Conservation (phyloP, 2,888 invertebrate genomes). For the Drosophila monieri region DNA sequence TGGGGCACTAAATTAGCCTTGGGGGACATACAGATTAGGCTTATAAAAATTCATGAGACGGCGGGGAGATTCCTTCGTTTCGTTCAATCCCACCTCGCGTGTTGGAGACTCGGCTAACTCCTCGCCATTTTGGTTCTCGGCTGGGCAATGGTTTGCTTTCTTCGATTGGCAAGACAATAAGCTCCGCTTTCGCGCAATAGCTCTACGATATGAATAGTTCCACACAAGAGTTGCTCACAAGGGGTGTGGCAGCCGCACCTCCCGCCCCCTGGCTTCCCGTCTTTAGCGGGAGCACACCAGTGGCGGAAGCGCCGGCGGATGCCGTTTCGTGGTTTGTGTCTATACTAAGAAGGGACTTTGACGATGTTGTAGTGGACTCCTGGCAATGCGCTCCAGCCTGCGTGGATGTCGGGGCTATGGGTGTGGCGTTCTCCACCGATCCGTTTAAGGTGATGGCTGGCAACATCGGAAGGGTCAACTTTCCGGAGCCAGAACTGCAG, state of each 20-base stretch:
- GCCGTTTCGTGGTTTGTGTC: slow-evolving; percentile 57
- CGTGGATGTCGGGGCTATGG: slow-evolving; percentile 24
- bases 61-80: slow-evolving; percentile 59
- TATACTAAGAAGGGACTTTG: slow-evolving; percentile 60
- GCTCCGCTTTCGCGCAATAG: slow-evolving; percentile 10
- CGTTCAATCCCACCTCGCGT: slow-evolving; percentile 14
- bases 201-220: slow-evolving; percentile 77
- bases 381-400: slow-evolving; percentile 11
- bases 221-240: slow-evolving; percentile 77
- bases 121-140: slow-evolving; percentile 24
- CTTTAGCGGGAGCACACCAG: slow-evolving; percentile 49
- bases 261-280: slow-evolving; percentile 39
- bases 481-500: slow-evolving; percentile 3
- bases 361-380: slow-evolving; percentile 18
- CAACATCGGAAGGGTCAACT: slow-evolving; percentile 7
- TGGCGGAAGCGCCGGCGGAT: slow-evolving; percentile 14
- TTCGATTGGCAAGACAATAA: slow-evolving; percentile 70
- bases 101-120: slow-evolving; percentile 19
- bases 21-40: slow-evolving; percentile 34
- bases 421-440: slow-evolving; percentile 6
- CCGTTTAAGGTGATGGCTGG: slow-evolving; percentile 21
- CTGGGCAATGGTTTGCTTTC: slow-evolving; percentile 72
- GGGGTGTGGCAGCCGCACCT: slow-evolving; percentile 45
- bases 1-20: slow-evolving; percentile 46
- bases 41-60: slow-evolving; percentile 55